These are phyloP conservation scores for Caenorhabditis sp. DNA, from an alignment of 2,888 invertebrate genomes.

Conservation along the genomic window DNA sequence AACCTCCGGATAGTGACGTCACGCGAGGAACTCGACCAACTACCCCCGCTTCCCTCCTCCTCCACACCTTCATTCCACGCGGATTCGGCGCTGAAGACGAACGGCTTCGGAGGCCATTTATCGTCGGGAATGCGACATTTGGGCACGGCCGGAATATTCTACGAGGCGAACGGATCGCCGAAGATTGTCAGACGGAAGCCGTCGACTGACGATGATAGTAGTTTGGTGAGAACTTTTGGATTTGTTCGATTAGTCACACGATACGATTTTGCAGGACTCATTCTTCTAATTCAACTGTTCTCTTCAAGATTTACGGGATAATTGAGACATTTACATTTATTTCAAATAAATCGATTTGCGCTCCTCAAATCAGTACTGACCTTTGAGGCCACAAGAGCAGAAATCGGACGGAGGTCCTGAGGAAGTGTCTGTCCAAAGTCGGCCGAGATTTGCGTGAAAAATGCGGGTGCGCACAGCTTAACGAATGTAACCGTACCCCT, in stretches of 20 bases:
- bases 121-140: conserved; percentile 5
- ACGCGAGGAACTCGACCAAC: conserved; percentile 25
- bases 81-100: conserved; percentile 3
- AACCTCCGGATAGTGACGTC: conserved; percentile 43
- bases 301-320: too few relatives aligned
- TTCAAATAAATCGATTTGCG: too few relatives aligned
- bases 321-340: too few relatives aligned
- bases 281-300: conserved; percentile 21
- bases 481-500: too few relatives aligned
- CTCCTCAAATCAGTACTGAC: too few relatives aligned
- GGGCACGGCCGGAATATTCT: not conserved
- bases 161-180: conserved; percentile 28
- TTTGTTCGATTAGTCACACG: too few relatives aligned
- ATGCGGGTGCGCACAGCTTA: too few relatives aligned
- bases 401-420: too few relatives aligned
- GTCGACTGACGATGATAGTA: conserved; percentile 36
- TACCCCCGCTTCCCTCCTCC: conserved; percentile 40
- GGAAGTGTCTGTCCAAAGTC: too few relatives aligned
- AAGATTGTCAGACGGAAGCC: too few relatives aligned
- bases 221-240: conserved; percentile 40
- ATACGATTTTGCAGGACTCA: conserved; percentile 35
- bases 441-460: too few relatives aligned
- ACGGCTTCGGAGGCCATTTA: not conserved
- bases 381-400: too few relatives aligned
- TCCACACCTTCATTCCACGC: conserved; percentile 22